Evolutionary conservation across 2,888 invertebrate genomes (phyloP).

Genomic region (Acleris laterana): DNA sequence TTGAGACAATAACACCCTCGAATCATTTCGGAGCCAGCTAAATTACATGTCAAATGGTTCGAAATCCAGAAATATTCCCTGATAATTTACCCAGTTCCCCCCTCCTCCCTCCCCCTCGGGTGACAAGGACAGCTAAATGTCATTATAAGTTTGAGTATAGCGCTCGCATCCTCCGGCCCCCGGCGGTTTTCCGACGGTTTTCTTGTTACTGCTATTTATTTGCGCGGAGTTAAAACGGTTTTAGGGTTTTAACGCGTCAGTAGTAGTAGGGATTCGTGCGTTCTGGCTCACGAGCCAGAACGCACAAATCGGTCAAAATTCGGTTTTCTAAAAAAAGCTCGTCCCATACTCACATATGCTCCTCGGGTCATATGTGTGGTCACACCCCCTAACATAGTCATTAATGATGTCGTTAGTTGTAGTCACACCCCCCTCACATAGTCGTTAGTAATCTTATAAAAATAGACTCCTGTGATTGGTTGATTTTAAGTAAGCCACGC

Average conservation of each 20-base stretch:
- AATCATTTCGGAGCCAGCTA: conserved; percentile 64
- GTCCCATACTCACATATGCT: no score
- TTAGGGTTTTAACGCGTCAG: conserved; percentile 2
- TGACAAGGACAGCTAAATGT: conserved; percentile 82
- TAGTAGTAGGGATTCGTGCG: no score
- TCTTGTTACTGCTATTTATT: conserved; percentile 49
- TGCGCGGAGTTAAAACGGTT: conserved; percentile 31
- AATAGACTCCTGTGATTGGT: no score
- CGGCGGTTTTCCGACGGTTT: conserved; percentile 59
- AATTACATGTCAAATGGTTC: conserved; percentile 78
- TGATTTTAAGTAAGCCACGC: no score
- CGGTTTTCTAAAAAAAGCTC: no score
- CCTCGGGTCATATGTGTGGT: no score
- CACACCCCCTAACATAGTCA: no score
- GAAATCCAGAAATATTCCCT: conserved; percentile 76
- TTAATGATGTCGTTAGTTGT: no score
- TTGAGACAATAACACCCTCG: conserved; percentile 71
- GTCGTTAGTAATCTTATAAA: no score
- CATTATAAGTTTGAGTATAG: conserved; percentile 80
- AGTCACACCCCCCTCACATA: no score
- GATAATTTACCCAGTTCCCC: conserved; percentile 51
- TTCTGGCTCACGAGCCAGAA: no score
- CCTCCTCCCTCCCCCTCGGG: conserved; percentile 25
- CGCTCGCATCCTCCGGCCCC: conserved; percentile 60
- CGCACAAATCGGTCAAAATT: no score